Conservation (phyloP, 2,113 vertebrate genomes). For the Menura novaehollandiae region DNA sequence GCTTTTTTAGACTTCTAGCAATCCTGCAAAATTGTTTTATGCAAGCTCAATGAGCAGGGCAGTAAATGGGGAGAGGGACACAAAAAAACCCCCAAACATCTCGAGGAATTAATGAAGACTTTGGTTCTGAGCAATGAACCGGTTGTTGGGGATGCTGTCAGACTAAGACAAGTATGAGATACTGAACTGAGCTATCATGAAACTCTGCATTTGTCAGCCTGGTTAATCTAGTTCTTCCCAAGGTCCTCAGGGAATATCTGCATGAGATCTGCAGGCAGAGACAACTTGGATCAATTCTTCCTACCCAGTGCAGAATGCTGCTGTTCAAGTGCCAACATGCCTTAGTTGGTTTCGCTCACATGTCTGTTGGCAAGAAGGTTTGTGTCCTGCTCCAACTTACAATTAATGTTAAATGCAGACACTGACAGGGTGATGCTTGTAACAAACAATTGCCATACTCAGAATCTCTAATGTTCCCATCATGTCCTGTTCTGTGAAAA, state of each 20-base stretch:
- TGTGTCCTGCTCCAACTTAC: neutral
- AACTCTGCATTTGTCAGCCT: neutral
- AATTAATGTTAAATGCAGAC: rapidly evolving
- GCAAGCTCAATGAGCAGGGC: neutral
- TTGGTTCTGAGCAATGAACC: neutral
- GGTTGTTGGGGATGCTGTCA: neutral
- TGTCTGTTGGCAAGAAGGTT: rapidly evolving
- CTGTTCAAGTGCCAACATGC: neutral
- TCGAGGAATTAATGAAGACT: neutral
- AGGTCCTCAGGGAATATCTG: neutral
- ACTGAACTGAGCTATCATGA: neutral
- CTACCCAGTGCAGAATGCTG: neutral
- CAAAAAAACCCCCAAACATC: neutral
- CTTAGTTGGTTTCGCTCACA: rapidly evolving
- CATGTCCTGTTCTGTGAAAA: neutral
- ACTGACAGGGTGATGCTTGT: too few relatives aligned
- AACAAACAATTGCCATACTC: rapidly evolving
- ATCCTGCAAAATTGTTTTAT: neutral
- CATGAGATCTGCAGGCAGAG: neutral
- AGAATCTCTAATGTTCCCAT: neutral
- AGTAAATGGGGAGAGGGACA: neutral
- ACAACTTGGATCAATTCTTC: neutral
- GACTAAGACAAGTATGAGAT: neutral
- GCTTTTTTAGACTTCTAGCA: neutral
- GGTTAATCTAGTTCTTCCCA: neutral